Evolutionary conservation across 1,140 invertebrate species (phyloP), one percentile per base, ranked within the genome.

Genomic region (Drosophila ambigua): DNA sequence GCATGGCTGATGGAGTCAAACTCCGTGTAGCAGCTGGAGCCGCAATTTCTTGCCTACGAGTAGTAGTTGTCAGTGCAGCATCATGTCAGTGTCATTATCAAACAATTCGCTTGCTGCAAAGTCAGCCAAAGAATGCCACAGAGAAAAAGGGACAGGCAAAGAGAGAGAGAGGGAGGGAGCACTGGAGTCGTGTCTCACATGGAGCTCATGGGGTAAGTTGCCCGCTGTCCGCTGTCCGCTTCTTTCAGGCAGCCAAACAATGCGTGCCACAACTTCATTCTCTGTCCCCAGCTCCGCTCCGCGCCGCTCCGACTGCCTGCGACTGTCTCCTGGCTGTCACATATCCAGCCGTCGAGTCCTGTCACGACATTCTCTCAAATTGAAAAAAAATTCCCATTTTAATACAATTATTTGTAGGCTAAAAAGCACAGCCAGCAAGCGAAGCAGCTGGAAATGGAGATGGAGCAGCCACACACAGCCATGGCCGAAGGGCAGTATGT

Each of bases 81-180:
- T 87, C 69, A 87, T 81, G 82, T 85, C 79, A 87, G 82, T 81
- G 82, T 81, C 82, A 85, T 85, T 85, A 85, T 85, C 82, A 85
- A 85, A 87, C 82, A 80, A 85, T 81, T 85, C 74, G 50, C 35
- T 39, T 13, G 35, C 46, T 54, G 63, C 55, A 43, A 68, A 76
- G 54, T 72, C 35, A 75, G 44, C 15, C 43, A 49, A 63, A 58
- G 71, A 57, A 68, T 57, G 35, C 69, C 16, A 26, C 49, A 46
- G 46, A 46, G 13, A 45, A 15, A 45, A 15, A n/a, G 45, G 35
- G 11, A 11, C 6, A 44, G 41, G 11, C 8, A 15, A 4, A 5
- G 64, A 23, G 2, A 23, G 43, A 15, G 7, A 9, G 6, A 13
- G 23, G 20, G 6, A 4, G 16, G 46, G 26, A 16, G 51, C 7